These are phyloP conservation scores for Siderastrea siderea DNA, from an alignment of 92 coral and sea anemone species.

Conservation along the genomic window DNA sequence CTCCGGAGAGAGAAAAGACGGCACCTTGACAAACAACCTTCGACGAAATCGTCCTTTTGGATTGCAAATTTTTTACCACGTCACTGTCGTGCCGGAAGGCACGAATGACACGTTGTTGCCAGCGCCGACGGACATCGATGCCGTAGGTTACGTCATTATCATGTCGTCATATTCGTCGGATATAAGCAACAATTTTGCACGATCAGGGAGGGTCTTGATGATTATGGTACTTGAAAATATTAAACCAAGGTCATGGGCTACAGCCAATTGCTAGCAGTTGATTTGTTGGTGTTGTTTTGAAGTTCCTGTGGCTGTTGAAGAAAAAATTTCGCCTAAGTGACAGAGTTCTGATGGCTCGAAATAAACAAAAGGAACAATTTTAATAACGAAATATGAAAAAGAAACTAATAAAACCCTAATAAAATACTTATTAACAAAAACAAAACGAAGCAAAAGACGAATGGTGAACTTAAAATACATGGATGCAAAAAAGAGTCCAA, in stretches of 20 bases:
- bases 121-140: background rate
- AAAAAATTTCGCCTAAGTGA: no score
- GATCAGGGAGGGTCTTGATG: background rate
- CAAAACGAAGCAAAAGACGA: no score
- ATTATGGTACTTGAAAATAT: background rate
- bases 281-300: no score
- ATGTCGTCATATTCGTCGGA: background rate
- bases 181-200: background rate
- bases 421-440: no score
- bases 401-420: no score
- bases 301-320: no score
- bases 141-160: constrained; percentile 1
- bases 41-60: constrained; percentile 1
- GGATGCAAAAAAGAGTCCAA: no score
- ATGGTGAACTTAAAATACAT: no score
- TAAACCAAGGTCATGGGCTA: background rate
- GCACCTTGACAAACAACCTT: background rate
- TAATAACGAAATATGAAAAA: no score
- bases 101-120: constrained; percentile 5
- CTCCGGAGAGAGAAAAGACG: background rate
- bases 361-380: no score
- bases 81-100: constrained; percentile 57
- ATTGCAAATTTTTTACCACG: constrained; percentile 33
- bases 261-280: no score
- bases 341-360: no score